A percentile compares a stretch with the other conserved stretches of the same genome.
These are phyloP conservation scores for Paracanthobrama guichenoti DNA, from an alignment of 2,113 vertebrate species.

Conservation along the genomic window DNA sequence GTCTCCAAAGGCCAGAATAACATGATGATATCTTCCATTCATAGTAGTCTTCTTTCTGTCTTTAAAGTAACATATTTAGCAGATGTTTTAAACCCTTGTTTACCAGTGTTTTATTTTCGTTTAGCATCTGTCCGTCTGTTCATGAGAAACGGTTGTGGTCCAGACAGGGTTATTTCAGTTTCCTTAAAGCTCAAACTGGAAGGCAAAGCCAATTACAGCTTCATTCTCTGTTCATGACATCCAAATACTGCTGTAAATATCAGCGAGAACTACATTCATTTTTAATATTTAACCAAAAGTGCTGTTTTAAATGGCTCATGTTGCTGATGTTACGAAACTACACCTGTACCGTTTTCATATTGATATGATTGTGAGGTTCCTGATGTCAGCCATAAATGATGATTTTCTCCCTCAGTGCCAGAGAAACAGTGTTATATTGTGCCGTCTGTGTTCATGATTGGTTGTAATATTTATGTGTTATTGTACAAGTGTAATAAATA, in stretches of 20 bases:
- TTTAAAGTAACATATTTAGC: background rate
- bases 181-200: slow-evolving; percentile 14
- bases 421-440: slow-evolving; percentile 62
- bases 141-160: slow-evolving; percentile 19
- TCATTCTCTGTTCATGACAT: slow-evolving; percentile 4
- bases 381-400: background rate
- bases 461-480: slow-evolving; percentile 73
- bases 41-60: background rate
- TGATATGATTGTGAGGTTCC: slow-evolving; percentile 2
- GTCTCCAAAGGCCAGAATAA: background rate
- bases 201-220: background rate
- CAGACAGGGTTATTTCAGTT: slow-evolving; percentile 21
- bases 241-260: slow-evolving; percentile 25
- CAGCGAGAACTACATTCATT: background rate
- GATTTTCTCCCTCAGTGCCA: slow-evolving; percentile 37
- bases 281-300: slow-evolving; percentile 19
- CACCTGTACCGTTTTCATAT: background rate
- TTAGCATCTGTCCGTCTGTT: slow-evolving; percentile 4
- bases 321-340: background rate
- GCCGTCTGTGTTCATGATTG: slow-evolving; percentile 30
- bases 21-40: slow-evolving; percentile 11
- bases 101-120: slow-evolving; percentile 23
- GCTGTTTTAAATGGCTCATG: slow-evolving; percentile 13
- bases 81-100: slow-evolving; percentile 11
- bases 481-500: slow-evolving; percentile 64